These are phyloP conservation scores for Dynastes tityus DNA, from an alignment of 2,888 invertebrate species.

Conservation along the genomic window DNA sequence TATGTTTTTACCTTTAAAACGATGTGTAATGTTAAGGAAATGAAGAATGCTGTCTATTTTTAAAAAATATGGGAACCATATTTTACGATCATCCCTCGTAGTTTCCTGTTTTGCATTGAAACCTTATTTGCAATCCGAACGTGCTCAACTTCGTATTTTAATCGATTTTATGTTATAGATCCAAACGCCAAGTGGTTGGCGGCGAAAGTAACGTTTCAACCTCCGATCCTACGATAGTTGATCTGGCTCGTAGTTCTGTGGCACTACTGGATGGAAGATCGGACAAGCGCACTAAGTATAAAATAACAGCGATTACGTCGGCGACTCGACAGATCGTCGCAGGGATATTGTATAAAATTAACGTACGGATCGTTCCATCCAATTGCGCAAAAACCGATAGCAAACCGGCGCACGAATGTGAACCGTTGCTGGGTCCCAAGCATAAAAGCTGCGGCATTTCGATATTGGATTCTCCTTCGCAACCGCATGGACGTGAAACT, in stretches of 20 bases:
- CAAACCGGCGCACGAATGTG: constrained; percentile 59
- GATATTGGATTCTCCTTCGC: constrained; percentile 75
- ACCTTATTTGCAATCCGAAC: too few species aligned
- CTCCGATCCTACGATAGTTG: constrained; percentile 57
- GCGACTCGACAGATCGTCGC: constrained; percentile 73
- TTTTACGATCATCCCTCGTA: too few species aligned
- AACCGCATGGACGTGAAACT: constrained; percentile 69
- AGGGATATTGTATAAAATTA: constrained; percentile 74
- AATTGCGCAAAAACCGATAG: constrained; percentile 69
- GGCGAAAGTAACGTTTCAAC: constrained; percentile 54
- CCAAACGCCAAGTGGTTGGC: constrained; percentile 49
- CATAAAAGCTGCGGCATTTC: constrained; percentile 69
- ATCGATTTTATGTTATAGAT: too few species aligned
- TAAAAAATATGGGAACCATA: too few species aligned
- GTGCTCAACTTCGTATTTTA: too few species aligned
- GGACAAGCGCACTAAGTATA: constrained; percentile 53
- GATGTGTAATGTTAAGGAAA: too few species aligned
- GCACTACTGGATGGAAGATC: constrained; percentile 62
- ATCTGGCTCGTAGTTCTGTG: constrained; percentile 57
- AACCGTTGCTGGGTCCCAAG: constrained; percentile 61
- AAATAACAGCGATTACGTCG: constrained; percentile 68
- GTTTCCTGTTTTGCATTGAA: too few species aligned
- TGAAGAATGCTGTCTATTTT: too few species aligned
- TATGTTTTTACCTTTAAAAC: too few species aligned
- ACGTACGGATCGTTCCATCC: constrained; percentile 74